Evolutionary conservation across 2,113 vertebrate genomes (phyloP), one percentile per base, ranked within the genome.

Genomic region (Platysteira castanea): DNA sequence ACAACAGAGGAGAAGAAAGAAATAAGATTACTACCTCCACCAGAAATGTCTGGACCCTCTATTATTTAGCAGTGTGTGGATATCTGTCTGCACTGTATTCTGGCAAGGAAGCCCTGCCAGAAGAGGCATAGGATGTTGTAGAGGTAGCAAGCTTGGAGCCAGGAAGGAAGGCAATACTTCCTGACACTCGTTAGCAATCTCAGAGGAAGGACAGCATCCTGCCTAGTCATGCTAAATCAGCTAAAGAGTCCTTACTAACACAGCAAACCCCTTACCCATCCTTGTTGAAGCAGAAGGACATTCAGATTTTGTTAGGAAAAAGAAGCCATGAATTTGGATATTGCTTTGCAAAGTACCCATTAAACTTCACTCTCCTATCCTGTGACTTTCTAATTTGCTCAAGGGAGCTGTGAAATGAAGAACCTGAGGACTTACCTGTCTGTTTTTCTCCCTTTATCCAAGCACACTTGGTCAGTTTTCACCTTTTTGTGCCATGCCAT

Each of bases 151-250:
- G 41, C 78, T 73, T 63, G 81, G 78, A 93, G 84, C 37, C 6
- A 35, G 87, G 92, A 89, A 93, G 95, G 96, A 94, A 97, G 90
- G 35, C 37, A 79, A 23, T 37, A 35, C 26, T 95, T 97, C 94
- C 96, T 96, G 84, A 56, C 61, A 28, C 67, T 95, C 53, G 7
- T 85, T 47, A 67, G 52, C 47, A 67, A 84, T 52, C 67, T 64
- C 23, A 84, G 80, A 92, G 94, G 94, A 95, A 97, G 64, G 71
- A 71, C 2, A 74, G 41, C 82, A 95, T 95, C 93, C 87, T 94
- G 88, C 75, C 84, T 69, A 61, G 78, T 91, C 84, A 84, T 79
- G 92, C 79, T 95, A 82, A 90, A 84, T 94, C 87, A 92, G 84
- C 90, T 71, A 33, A 46, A 91, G 24, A 47, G 53, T 53, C n/a